These are phyloP conservation scores for Lacerta viridis DNA, from an alignment of 2,797 vertebrate genomes.

Conservation along the genomic window DNA sequence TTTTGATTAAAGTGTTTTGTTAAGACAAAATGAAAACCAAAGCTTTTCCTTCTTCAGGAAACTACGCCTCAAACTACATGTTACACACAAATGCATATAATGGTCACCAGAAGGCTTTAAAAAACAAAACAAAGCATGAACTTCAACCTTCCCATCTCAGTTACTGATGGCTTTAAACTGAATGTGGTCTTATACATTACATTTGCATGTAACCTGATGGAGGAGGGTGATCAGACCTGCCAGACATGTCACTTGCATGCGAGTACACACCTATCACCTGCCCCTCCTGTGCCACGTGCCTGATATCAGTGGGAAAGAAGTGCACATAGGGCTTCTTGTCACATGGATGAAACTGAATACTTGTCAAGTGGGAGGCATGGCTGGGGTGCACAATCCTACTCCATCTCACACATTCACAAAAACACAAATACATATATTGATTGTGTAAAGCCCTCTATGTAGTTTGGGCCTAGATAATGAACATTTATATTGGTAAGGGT, in stretches of 20 bases:
- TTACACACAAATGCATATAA: no score
- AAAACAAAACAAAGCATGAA: not conserved
- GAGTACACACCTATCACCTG: no score
- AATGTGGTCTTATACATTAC: not conserved
- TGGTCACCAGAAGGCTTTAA: not conserved
- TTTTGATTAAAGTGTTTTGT: not conserved
- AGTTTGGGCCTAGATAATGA: not conserved
- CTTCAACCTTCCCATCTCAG: not conserved
- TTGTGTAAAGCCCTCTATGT: not conserved
- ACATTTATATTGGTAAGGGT: not conserved
- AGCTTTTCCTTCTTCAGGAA: not conserved
- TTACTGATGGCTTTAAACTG: not conserved
- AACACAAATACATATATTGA: no score
- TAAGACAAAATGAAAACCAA: not conserved
- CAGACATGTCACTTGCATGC: no score
- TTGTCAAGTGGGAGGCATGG: no score
- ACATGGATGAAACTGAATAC: no score
- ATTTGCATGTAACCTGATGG: not conserved
- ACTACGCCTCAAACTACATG: not conserved
- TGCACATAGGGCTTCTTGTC: no score
- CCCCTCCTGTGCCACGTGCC: no score
- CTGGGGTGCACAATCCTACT: no score
- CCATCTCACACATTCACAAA: no score
- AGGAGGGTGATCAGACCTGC: not conserved
- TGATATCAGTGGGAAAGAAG: no score